Conservation (phyloP, 2,888 invertebrate genomes). For the Andricus quercusramuli region DNA sequence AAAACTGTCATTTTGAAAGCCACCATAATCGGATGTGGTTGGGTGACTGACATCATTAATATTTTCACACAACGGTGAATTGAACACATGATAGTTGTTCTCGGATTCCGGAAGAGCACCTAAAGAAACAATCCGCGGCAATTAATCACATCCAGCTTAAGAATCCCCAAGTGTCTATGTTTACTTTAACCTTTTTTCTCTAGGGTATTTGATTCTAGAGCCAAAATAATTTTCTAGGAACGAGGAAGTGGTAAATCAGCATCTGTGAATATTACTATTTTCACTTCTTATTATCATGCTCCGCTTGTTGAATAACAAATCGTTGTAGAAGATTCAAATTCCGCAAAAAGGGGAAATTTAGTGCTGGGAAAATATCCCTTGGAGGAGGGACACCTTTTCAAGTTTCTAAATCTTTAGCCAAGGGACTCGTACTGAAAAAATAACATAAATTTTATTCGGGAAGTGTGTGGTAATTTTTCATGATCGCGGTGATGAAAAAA, state of each 20-base stretch:
- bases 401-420: not conserved
- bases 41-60: conserved; percentile 26
- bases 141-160: conserved; percentile 13
- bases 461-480: not conserved
- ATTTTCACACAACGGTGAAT: conserved; percentile 24
- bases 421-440: not conserved
- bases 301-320: conserved; percentile 16
- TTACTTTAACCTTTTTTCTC: conserved; percentile 10
- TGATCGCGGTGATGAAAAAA: not conserved
- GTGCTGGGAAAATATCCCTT: not conserved
- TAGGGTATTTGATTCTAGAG: not conserved
- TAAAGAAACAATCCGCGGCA: conserved; percentile 31
- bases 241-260: conserved; percentile 2
- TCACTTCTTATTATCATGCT: conserved; percentile 4
- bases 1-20: conserved; percentile 31
- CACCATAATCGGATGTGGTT: not conserved
- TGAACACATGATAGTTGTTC: conserved; percentile 10
- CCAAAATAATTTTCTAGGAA: conserved; percentile 16
- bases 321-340: not conserved
- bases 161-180: conserved; percentile 5
- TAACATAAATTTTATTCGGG: conserved; percentile 4
- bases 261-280: conserved; percentile 2
- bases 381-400: not conserved
- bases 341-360: not conserved
- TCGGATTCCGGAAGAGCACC: conserved; percentile 2